Evolutionary conservation across 2,888 invertebrate genomes (phyloP).

Genomic region (Agriopis aurantiaria): DNA sequence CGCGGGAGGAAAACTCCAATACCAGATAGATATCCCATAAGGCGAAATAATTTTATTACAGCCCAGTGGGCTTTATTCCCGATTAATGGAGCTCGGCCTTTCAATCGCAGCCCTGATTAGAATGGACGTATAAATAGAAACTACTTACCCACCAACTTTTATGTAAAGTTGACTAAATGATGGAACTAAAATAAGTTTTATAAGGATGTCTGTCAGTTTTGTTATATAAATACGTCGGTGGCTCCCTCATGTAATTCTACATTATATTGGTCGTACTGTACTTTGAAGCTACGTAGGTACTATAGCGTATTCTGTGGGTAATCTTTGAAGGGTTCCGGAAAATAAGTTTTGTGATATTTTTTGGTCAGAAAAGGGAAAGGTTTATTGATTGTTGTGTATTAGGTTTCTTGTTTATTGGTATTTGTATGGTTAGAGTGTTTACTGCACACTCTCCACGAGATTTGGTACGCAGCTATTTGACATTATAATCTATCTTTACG

Average conservation of each 20-base stretch:
- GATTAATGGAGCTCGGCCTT: constrained; percentile 44
- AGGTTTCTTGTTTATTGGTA: constrained; percentile 3
- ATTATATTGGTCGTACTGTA: background rate
- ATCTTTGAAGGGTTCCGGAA: constrained; percentile 13
- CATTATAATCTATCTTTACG: too few relatives aligned
- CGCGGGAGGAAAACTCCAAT: constrained; percentile 14
- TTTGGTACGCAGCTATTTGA: too few relatives aligned
- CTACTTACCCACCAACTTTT: constrained; percentile 1
- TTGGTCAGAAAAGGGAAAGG: background rate
- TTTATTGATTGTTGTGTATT: constrained; percentile 7
- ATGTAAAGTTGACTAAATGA: background rate
- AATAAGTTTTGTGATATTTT: constrained; percentile 15
- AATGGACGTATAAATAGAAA: constrained; percentile 17
- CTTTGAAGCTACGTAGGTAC: background rate
- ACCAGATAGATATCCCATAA: constrained; percentile 35
- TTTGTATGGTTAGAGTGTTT: background rate
- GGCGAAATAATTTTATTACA: constrained; percentile 45
- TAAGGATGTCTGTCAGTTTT: background rate
- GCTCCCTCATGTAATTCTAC: background rate
- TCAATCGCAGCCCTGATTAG: constrained; percentile 38
- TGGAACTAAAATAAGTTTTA: background rate
- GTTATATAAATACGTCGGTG: background rate
- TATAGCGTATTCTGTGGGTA: background rate
- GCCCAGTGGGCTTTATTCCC: constrained; percentile 40
- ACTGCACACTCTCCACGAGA: background rate